Conservation (phyloP, 92 coral and sea anemone species). For the Plumapathes pennacea region DNA sequence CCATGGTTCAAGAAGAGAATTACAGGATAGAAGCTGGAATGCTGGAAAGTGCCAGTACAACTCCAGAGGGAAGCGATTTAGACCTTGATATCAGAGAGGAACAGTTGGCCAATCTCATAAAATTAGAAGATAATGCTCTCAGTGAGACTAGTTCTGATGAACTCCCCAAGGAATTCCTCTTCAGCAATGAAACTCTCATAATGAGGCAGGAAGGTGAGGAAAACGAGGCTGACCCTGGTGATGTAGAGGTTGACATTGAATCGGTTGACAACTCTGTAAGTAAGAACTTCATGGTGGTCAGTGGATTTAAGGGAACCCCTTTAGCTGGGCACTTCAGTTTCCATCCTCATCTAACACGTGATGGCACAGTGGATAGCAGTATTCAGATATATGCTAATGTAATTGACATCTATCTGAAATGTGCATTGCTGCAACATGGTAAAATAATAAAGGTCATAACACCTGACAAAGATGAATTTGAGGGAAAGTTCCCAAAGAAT, state of each 20-base stretch:
- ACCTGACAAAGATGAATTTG: slow-evolving; percentile 50
- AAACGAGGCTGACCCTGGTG: too few relatives aligned
- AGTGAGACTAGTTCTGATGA: too few relatives aligned
- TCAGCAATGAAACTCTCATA: slow-evolving; percentile 11
- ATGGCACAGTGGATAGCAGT: slow-evolving; percentile 71
- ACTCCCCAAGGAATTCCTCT: too few relatives aligned
- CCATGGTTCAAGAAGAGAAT: too few relatives aligned
- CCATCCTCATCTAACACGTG: slow-evolving; percentile 56
- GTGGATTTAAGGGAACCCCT: slow-evolving; percentile 31
- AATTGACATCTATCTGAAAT: slow-evolving; percentile 67
- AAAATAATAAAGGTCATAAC: slow-evolving; percentile 61
- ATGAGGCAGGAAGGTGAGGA: slow-evolving; percentile 20
- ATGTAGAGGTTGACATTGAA: slow-evolving; percentile 40
- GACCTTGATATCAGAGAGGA: too few relatives aligned
- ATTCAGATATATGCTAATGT: slow-evolving; percentile 73
- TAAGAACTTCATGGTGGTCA: slow-evolving; percentile 42
- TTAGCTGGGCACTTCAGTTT: slow-evolving; percentile 63
- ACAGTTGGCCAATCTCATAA: too few relatives aligned
- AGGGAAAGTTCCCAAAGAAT: slow-evolving; percentile 44
- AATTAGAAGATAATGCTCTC: too few relatives aligned
- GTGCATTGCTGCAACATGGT: slow-evolving; percentile 67
- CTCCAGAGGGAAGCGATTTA: too few relatives aligned
- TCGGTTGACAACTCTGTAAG: slow-evolving; percentile 16
- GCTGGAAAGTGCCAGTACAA: too few relatives aligned
- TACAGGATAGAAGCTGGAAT: slow-evolving; percentile 10